phyloP scores from a whole-genome alignment of 2,888 invertebrate species.

The Philereme vetulata region DNA sequence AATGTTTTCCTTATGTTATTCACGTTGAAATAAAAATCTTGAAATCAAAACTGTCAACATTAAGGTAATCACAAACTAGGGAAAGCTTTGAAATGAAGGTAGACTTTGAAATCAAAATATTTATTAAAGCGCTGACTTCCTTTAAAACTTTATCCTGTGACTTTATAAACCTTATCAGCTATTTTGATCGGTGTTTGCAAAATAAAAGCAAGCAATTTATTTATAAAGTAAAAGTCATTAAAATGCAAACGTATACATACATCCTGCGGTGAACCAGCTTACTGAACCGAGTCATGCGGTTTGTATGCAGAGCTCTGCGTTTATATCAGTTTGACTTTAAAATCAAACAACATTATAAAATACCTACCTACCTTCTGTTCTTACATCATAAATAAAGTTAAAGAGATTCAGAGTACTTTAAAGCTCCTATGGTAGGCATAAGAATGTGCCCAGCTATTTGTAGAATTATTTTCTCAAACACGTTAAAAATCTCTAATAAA shows the following conservation, averaged over 20 bases:
- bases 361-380: neutral
- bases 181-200: slow-evolving; percentile 6
- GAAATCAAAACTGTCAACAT: too few relatives aligned
- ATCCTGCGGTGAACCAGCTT: slow-evolving; percentile 14
- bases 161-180: slow-evolving; percentile 10
- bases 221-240: slow-evolving; percentile 6
- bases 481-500: too few relatives aligned
- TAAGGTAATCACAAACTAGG: too few relatives aligned
- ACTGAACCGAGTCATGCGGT: slow-evolving; percentile 4
- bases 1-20: too few relatives aligned
- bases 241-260: slow-evolving; percentile 9
- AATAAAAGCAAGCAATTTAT: neutral
- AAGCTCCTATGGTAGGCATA: neutral
- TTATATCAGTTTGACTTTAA: neutral
- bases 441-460: neutral
- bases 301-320: neutral
- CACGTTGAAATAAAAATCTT: too few relatives aligned
- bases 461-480: too few relatives aligned
- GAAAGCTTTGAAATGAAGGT: too few relatives aligned
- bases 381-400: neutral
- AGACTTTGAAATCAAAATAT: neutral
- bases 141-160: neutral
- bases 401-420: too few relatives aligned
- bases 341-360: neutral
- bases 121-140: neutral